These are phyloP conservation scores for Nipponia nippon DNA, from an alignment of 2,113 vertebrate genomes.

Conservation along the genomic window DNA sequence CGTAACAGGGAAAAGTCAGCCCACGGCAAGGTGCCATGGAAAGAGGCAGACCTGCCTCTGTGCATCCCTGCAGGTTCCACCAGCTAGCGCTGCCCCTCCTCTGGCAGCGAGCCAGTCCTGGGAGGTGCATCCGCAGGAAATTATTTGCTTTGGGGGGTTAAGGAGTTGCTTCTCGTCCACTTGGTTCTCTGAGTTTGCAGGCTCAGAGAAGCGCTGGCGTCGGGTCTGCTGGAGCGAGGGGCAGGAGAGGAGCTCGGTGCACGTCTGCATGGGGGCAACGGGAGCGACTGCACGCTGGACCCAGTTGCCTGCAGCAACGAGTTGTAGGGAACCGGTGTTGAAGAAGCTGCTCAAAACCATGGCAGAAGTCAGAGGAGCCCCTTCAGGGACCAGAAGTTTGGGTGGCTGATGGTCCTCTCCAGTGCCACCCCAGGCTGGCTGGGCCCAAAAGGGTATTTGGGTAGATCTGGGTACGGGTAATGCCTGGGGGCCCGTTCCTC, in stretches of 20 bases:
- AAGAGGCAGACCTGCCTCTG: not conserved
- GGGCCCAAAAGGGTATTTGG: not conserved
- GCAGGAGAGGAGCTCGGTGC: not conserved
- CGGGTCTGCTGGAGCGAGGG: not conserved
- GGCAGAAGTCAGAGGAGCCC: not conserved
- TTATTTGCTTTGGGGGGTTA: not conserved
- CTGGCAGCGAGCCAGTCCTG: not conserved
- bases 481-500: not conserved
- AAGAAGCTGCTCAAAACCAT: not conserved
- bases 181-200: not conserved
- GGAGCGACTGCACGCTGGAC: not conserved
- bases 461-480: not conserved
- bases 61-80: not conserved
- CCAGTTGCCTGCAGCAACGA: not conserved
- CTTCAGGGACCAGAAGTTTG: not conserved
- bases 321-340: not conserved
- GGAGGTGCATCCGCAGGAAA: not conserved
- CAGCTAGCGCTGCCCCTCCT: not conserved
- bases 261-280: fast-evolving
- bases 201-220: not conserved
- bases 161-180: not conserved
- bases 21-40: not conserved
- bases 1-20: not conserved
- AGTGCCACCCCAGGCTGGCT: not conserved
- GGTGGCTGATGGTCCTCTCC: not conserved